phyloP scores from a whole-genome alignment of 1,140 invertebrate genomes.

The Drosophila repleta region DNA sequence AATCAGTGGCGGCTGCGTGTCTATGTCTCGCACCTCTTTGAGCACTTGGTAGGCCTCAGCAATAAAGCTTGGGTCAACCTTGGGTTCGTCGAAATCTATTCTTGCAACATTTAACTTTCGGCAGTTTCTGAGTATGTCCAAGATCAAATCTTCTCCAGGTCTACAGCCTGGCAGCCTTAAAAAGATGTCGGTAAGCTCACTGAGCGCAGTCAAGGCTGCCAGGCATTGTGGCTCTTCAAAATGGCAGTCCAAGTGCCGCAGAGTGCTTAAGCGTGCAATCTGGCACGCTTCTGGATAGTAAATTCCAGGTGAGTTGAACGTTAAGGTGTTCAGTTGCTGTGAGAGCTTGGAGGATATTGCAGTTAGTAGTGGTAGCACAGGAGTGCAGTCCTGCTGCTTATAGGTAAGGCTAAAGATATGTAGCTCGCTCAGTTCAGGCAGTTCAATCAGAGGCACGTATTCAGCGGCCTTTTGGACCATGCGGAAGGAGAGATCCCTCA shows the following conservation, averaged over 20 bases:
- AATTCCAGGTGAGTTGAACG: neutral
- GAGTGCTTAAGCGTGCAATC: slow-evolving; percentile 10
- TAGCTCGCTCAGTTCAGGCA: slow-evolving; percentile 7
- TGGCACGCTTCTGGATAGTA: slow-evolving; percentile 11
- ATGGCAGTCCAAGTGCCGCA: slow-evolving; percentile 10
- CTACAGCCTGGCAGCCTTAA: neutral
- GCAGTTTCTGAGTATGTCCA: slow-evolving; percentile 9
- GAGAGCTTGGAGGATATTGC: slow-evolving; percentile 9
- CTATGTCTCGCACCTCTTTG: neutral
- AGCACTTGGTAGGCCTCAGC: neutral
- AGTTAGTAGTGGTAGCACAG: slow-evolving; percentile 13
- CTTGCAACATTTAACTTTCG: slow-evolving; percentile 7
- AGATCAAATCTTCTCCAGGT: slow-evolving; percentile 7
- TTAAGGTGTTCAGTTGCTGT: slow-evolving; percentile 5
- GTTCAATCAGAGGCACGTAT: slow-evolving; percentile 13
- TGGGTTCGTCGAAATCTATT: slow-evolving; percentile 8
- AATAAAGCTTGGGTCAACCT: slow-evolving; percentile 8
- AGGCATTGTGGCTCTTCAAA: slow-evolving; percentile 10
- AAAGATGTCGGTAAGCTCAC: neutral
- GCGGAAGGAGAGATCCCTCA: slow-evolving; percentile 19
- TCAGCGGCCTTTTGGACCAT: slow-evolving; percentile 14
- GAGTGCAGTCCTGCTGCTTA: neutral
- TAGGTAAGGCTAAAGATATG: slow-evolving; percentile 6
- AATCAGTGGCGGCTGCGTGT: neutral
- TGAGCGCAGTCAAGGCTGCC: slow-evolving; percentile 1